Percentiles rank a stretch among this genome's conserved stretches.
Evolutionary conservation across 2,888 invertebrate species (phyloP).

Genomic region (Brachycybe producta): DNA sequence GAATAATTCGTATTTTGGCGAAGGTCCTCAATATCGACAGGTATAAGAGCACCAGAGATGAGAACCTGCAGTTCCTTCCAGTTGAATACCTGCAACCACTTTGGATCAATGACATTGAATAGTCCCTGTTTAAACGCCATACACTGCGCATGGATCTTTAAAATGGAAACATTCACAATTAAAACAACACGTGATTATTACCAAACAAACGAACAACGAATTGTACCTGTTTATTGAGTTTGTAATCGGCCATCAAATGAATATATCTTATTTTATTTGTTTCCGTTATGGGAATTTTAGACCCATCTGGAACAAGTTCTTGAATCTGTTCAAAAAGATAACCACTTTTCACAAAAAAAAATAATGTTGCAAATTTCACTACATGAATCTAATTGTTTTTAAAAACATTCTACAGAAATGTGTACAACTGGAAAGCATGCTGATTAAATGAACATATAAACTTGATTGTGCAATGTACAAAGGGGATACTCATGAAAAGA

Average conservation of each 20-base stretch:
- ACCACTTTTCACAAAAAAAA: not conserved
- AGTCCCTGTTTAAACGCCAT: conserved; percentile 78
- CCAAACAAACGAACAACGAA: not conserved
- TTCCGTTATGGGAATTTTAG: conserved; percentile 77
- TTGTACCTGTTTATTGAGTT: conserved; percentile 65
- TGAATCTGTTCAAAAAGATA: conserved; percentile 45
- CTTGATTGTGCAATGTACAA: no score
- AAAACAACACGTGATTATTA: no score
- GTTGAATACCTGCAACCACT: conserved; percentile 91
- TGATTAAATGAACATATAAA: no score
- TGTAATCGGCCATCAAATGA: conserved; percentile 89
- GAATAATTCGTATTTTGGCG: conserved; percentile 76
- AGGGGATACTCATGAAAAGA: no score
- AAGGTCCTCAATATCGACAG: conserved; percentile 83
- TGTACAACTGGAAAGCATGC: no score
- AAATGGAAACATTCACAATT: conserved; percentile 1
- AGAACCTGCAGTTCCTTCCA: conserved; percentile 87
- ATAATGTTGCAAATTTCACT: no score
- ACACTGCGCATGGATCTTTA: conserved; percentile 57
- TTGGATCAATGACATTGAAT: conserved; percentile 74
- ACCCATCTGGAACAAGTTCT: conserved; percentile 80
- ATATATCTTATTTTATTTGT: conserved; percentile 93
- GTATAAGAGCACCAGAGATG: conserved; percentile 89
- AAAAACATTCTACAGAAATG: no score
- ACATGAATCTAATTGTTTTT: no score